These are phyloP conservation scores for Anguilla marmorata DNA, from an alignment of 2,797 vertebrate species.

Conservation along the genomic window DNA sequence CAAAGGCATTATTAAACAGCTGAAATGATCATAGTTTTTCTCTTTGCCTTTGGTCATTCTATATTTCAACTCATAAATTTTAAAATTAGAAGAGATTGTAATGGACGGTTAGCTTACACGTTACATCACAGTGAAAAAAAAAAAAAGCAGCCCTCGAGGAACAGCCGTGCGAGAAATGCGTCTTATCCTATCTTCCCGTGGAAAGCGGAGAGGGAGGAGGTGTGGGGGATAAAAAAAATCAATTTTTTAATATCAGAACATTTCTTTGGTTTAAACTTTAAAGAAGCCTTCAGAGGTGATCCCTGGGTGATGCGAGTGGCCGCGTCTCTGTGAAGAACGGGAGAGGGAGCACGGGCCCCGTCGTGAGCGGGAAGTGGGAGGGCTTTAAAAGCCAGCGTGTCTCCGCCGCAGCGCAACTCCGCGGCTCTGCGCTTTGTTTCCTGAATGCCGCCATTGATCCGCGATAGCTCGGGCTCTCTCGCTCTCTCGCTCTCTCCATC, in stretches of 20 bases:
- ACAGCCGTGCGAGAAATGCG: background rate
- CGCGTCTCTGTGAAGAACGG: background rate
- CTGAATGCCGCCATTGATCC: slow-evolving; percentile 24
- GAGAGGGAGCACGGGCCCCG: background rate
- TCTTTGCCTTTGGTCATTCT: slow-evolving; percentile 23
- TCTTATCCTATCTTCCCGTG: background rate
- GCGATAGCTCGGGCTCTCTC: background rate
- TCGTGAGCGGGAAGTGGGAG: background rate
- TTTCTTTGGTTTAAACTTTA: slow-evolving; percentile 6
- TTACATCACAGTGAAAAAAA: background rate
- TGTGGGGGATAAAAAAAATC: slow-evolving; percentile 8
- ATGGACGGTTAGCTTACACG: slow-evolving; percentile 6
- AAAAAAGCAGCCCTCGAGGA: background rate
- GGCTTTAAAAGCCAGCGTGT: background rate
- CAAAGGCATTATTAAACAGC: slow-evolving; percentile 1
- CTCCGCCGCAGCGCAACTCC: background rate
- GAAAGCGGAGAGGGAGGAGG: background rate
- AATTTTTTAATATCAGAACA: slow-evolving; percentile 7
- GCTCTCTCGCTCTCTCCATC: background rate
- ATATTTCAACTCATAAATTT: background rate
- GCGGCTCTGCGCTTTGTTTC: slow-evolving; percentile 1
- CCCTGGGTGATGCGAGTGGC: background rate
- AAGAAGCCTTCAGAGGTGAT: background rate
- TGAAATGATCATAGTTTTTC: background rate
- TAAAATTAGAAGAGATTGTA: background rate